Conservation (phyloP, 2,888 invertebrate species). For the Ganaspis brasiliensis region DNA sequence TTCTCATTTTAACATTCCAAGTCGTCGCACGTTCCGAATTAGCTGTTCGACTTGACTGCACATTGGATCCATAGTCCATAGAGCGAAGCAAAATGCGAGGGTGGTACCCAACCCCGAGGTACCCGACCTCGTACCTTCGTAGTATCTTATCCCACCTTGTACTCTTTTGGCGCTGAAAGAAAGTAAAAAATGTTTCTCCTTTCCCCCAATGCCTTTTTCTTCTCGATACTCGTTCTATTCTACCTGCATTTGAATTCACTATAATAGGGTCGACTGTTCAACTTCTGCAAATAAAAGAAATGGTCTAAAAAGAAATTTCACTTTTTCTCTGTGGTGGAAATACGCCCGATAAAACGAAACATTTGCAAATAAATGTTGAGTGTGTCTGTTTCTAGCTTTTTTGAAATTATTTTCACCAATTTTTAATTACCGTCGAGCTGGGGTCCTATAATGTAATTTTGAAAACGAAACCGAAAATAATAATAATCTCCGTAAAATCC, state of each 20-base stretch:
- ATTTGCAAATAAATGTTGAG: no score
- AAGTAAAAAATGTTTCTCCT: constrained; percentile 52
- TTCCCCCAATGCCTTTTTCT: constrained; percentile 33
- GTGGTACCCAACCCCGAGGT: constrained; percentile 39
- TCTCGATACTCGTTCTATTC: constrained; percentile 23
- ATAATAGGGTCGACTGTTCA: constrained; percentile 20
- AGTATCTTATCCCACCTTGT: constrained; percentile 52
- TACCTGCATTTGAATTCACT: constrained; percentile 29
- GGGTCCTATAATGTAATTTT: no score
- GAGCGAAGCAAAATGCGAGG: constrained; percentile 64
- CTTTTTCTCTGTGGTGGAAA: not conserved
- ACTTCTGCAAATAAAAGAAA: constrained; percentile 18
- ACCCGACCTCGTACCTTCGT: constrained; percentile 52
- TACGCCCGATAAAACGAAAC: no score
- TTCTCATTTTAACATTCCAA: constrained; percentile 70
- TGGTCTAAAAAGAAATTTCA: not conserved
- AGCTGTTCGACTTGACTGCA: constrained; percentile 77
- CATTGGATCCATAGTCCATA: constrained; percentile 73
- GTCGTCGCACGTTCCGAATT: constrained; percentile 79
- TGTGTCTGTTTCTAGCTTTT: no score
- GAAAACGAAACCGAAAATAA: no score
- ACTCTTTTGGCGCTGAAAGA: constrained; percentile 53
- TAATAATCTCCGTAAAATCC: no score
- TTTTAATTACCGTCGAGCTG: no score
- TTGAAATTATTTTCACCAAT: no score